Percentiles rank a stretch among this genome's conserved stretches.
These are phyloP conservation scores for Pachliopta kotzebuea DNA, from an alignment of 2,888 invertebrate species.

Conservation along the genomic window DNA sequence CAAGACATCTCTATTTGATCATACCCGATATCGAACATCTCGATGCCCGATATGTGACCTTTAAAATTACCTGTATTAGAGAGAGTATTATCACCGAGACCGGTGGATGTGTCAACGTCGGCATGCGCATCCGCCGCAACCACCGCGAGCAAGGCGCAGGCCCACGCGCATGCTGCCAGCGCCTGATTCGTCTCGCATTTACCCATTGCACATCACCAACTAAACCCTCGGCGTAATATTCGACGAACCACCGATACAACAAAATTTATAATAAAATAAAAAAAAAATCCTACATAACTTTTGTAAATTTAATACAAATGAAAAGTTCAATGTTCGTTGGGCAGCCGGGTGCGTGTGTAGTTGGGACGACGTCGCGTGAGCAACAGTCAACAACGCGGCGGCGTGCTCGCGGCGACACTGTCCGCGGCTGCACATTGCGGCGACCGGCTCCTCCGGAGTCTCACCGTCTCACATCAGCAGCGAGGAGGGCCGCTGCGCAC, in stretches of 20 bases:
- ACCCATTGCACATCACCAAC: conserved; percentile 77
- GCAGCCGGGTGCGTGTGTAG: conserved; percentile 34
- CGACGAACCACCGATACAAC: conserved; percentile 26
- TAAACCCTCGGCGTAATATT: conserved; percentile 34
- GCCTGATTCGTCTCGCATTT: conserved; percentile 44
- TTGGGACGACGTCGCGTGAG: conserved; percentile 37
- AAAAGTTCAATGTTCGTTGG: conserved; percentile 19
- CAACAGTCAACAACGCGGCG: conserved; percentile 50
- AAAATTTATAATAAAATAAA: conserved; percentile 23
- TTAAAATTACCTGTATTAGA: conserved; percentile 66
- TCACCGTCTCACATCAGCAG: conserved; percentile 58
- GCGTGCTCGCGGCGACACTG: conserved; percentile 68
- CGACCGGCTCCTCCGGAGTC: conserved; percentile 69
- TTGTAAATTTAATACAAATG: conserved; percentile 11
- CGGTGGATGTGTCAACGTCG: conserved; percentile 75
- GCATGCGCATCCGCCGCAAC: conserved; percentile 55
- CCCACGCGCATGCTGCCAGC: conserved; percentile 66
- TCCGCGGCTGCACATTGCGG: conserved; percentile 61
- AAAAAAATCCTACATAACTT: conserved; percentile 27
- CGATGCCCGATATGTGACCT: too few relatives aligned
- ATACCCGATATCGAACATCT: too few relatives aligned
- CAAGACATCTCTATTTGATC: too few relatives aligned
- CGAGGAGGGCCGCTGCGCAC: conserved; percentile 77
- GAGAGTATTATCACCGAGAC: conserved; percentile 71
- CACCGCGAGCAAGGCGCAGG: conserved; percentile 61